phyloP scores from a whole-genome alignment of 2,888 invertebrate species.

The Rhimphoctona megacephalus region DNA sequence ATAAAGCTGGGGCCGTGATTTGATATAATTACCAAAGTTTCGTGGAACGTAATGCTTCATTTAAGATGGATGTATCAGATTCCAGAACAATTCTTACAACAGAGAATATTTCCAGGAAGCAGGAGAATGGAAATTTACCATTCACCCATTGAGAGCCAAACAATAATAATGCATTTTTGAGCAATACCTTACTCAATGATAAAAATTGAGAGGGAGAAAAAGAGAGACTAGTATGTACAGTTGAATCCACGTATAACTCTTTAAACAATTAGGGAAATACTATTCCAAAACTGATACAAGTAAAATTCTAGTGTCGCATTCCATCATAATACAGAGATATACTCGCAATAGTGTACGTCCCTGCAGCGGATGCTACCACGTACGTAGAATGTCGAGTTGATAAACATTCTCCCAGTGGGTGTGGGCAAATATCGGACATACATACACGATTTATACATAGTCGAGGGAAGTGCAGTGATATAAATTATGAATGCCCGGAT shows the following conservation, averaged over 20 bases:
- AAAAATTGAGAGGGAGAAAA: background rate
- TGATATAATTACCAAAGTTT: no score
- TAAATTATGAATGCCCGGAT: slow-evolving; percentile 67
- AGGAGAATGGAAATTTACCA: background rate
- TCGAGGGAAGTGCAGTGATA: slow-evolving; percentile 55
- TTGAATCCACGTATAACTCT: background rate
- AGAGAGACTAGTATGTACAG: background rate
- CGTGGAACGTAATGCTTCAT: background rate
- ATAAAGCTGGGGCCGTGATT: no score
- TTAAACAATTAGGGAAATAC: slow-evolving; percentile 20
- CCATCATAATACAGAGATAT: background rate
- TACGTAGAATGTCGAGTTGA: slow-evolving; percentile 61
- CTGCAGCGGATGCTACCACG: slow-evolving; percentile 39
- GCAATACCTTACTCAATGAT: background rate
- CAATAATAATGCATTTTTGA: background rate
- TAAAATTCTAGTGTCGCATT: slow-evolving; percentile 40
- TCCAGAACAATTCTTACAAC: background rate
- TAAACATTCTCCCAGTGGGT: slow-evolving; percentile 62
- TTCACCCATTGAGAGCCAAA: background rate
- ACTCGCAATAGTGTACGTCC: slow-evolving; percentile 15
- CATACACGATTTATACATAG: slow-evolving; percentile 25
- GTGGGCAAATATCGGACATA: slow-evolving; percentile 32
- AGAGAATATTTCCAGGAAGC: background rate
- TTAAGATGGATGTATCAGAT: background rate
- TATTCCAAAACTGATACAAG: slow-evolving; percentile 1